Percentiles rank a stretch among this genome's conserved stretches.
These are phyloP conservation scores for Gouania willdenowi DNA, from an alignment of 2,797 vertebrate species.

Conservation along the genomic window DNA sequence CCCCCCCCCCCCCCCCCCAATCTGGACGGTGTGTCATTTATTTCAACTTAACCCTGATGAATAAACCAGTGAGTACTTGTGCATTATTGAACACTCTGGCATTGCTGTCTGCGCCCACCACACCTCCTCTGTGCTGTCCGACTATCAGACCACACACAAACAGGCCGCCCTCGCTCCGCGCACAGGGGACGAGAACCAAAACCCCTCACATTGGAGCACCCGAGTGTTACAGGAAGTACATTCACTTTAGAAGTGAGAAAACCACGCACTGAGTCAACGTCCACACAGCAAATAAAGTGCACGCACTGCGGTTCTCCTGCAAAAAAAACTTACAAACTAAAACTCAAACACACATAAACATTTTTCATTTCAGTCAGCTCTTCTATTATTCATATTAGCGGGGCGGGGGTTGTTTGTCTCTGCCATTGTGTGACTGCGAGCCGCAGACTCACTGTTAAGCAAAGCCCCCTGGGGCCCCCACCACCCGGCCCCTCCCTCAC, in stretches of 20 bases:
- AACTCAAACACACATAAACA: constrained; percentile 11
- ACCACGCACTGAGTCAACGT: too few species aligned
- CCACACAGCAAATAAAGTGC: constrained; percentile 9
- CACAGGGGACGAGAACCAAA: too few species aligned
- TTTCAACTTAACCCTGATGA: constrained; percentile 74
- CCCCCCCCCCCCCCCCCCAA: constrained; percentile 2
- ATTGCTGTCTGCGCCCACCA: constrained; percentile 36
- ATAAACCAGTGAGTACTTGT: constrained; percentile 64
- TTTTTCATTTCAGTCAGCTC: constrained; percentile 39
- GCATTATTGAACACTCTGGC: constrained; percentile 65
- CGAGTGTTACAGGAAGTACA: too few species aligned
- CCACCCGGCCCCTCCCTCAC: constrained; percentile 14
- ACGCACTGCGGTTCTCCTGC: too few species aligned
- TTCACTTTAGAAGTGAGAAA: too few species aligned
- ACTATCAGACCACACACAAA: constrained; percentile 41
- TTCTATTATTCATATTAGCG: constrained; percentile 67
- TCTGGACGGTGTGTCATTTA: constrained; percentile 58
- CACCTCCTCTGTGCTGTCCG: constrained; percentile 21
- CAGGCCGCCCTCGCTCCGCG: too few species aligned
- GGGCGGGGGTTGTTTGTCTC: constrained; percentile 50
- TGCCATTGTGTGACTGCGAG: constrained; percentile 35
- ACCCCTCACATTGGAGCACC: too few species aligned
- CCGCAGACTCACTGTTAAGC: constrained; percentile 27
- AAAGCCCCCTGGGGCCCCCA: constrained; percentile 20
- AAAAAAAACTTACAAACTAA: constrained; percentile 5